Conservation (phyloP, 2,888 invertebrate species). For the Agrochola lota region DNA sequence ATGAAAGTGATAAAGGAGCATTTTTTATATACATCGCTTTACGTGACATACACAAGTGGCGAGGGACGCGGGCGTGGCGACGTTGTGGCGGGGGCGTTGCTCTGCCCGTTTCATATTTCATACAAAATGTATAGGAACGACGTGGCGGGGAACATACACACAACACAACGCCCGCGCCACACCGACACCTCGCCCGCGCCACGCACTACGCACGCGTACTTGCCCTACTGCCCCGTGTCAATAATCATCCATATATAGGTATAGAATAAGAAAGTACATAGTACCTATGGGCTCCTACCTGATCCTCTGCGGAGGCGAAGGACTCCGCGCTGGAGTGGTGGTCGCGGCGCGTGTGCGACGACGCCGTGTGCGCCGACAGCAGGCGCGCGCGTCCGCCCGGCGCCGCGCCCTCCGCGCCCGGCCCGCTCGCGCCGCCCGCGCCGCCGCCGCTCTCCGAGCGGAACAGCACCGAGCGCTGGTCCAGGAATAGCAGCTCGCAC, state of each 20-base stretch:
- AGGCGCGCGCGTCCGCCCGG: slow-evolving; percentile 81
- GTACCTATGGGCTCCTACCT: slow-evolving; percentile 85
- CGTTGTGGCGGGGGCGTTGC: too few relatives aligned
- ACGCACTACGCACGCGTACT: too few relatives aligned
- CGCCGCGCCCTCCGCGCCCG: slow-evolving; percentile 75
- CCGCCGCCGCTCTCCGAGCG: slow-evolving; percentile 93
- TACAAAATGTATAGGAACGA: too few relatives aligned
- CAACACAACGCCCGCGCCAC: too few relatives aligned
- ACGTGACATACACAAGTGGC: too few relatives aligned
- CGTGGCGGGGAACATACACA: too few relatives aligned
- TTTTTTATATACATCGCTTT: neutral
- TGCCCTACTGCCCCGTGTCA: neutral
- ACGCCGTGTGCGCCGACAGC: slow-evolving; percentile 85
- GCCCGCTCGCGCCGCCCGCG: slow-evolving; percentile 69
- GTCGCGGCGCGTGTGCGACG: slow-evolving; percentile 87
- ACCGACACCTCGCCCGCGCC: too few relatives aligned
- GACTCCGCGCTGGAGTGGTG: slow-evolving; percentile 98
- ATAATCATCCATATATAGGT: neutral
- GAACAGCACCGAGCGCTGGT: slow-evolving; percentile 96
- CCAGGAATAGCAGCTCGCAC: slow-evolving; percentile 96
- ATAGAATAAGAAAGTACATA: neutral
- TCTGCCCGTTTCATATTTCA: too few relatives aligned
- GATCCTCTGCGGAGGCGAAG: slow-evolving; percentile 98
- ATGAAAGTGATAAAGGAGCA: neutral
- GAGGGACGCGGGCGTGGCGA: too few relatives aligned